Percentiles rank a stretch among this genome's conserved stretches.
phyloP scores from a whole-genome alignment of 2,113 vertebrate genomes.

The Erinaceus europaeus region DNA sequence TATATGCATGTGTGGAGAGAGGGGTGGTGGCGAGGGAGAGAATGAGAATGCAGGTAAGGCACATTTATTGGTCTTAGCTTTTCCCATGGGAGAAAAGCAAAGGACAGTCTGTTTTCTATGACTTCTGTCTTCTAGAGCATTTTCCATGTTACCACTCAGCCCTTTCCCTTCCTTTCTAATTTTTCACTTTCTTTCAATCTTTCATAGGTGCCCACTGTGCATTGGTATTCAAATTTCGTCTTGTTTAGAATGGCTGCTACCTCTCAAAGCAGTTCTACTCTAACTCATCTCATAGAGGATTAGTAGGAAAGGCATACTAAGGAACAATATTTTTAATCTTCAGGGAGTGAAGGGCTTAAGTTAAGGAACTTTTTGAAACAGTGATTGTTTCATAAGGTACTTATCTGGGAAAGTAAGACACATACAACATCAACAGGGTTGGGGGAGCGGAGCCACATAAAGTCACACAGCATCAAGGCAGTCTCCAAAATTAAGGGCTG shows the following conservation, averaged over 20 bases:
- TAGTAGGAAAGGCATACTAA: background rate
- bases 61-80: background rate
- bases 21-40: background rate
- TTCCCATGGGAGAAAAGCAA: background rate
- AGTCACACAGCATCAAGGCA: background rate
- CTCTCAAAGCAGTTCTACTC: background rate
- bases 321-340: background rate
- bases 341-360: background rate
- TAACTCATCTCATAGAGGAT: background rate
- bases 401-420: background rate
- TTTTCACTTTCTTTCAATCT: background rate
- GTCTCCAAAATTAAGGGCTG: background rate
- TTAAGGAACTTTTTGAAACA: conserved; percentile 22
- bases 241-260: background rate
- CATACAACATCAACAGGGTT: background rate
- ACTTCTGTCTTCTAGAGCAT: background rate
- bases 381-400: background rate
- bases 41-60: background rate
- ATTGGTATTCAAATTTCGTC: background rate
- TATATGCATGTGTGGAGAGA: background rate
- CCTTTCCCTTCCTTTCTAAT: no score
- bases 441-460: background rate
- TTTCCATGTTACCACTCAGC: background rate
- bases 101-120: background rate
- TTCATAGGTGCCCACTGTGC: background rate